Percentiles rank a stretch among this genome's conserved stretches.
These are phyloP conservation scores for Octonoba sinensis DNA, from an alignment of 2,888 invertebrate genomes.

Conservation along the genomic window DNA sequence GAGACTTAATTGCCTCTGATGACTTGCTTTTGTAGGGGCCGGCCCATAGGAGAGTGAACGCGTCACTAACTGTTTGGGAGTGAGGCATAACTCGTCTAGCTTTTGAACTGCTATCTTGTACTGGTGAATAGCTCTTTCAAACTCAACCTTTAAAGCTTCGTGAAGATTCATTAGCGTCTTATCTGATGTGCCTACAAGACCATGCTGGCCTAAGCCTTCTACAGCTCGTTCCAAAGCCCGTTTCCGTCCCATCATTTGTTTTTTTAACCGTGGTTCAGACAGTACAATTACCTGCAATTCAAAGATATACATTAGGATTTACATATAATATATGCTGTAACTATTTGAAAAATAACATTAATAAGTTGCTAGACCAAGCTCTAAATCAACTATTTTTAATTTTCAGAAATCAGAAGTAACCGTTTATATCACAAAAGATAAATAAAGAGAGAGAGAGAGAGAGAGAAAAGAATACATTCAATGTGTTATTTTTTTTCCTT, in stretches of 20 bases:
- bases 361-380: too few species aligned
- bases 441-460: too few species aligned
- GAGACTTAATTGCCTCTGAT: constrained; percentile 87
- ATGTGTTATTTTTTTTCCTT: too few species aligned
- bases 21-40: constrained; percentile 87
- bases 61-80: constrained; percentile 68
- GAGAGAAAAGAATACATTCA: too few species aligned
- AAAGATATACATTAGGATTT: neutral
- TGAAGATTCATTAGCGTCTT: constrained; percentile 80
- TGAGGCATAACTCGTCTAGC: constrained; percentile 76
- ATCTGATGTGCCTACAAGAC: constrained; percentile 78
- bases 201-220: constrained; percentile 88
- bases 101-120: constrained; percentile 89
- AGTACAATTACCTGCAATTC: constrained; percentile 72
- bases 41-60: constrained; percentile 73
- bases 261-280: constrained; percentile 75
- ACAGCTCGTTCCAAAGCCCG: constrained; percentile 86
- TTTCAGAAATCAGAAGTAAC: too few species aligned
- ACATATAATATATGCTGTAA: too few species aligned
- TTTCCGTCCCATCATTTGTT: constrained; percentile 78
- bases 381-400: too few species aligned
- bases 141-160: constrained; percentile 83
- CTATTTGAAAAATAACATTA: too few species aligned
- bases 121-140: constrained; percentile 85
- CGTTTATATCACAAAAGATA: too few species aligned